Conservation (phyloP, 2,888 invertebrate species). For the Tillus elongatus region DNA sequence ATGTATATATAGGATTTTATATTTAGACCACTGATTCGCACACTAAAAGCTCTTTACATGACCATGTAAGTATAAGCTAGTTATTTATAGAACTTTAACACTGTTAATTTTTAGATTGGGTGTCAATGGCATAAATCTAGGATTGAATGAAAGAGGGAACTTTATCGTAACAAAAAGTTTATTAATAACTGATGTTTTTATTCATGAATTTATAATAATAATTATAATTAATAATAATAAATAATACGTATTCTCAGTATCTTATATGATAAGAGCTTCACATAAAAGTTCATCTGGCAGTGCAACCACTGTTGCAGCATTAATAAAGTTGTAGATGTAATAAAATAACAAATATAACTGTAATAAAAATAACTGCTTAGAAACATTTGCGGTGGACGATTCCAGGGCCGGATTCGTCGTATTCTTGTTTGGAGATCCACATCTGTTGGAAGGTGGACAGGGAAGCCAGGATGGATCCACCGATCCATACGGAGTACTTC, state of each 20-base stretch:
- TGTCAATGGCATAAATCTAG: too few species aligned
- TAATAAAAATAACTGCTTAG: conserved; percentile 47
- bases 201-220: conserved; percentile 1
- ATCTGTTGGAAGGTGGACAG: conserved; percentile 86
- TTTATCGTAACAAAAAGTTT: neutral
- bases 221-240: neutral
- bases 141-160: too few species aligned
- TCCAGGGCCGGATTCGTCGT: conserved; percentile 93
- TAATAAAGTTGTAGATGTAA: conserved; percentile 29
- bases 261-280: neutral
- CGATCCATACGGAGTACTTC: conserved; percentile 98
- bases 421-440: conserved; percentile 97
- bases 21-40: too few species aligned
- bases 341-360: conserved; percentile 11
- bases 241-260: conserved; percentile 2
- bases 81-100: too few species aligned
- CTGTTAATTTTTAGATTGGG: too few species aligned
- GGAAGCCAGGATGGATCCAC: conserved; percentile 92
- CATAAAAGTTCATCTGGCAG: conserved; percentile 24
- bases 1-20: too few species aligned
- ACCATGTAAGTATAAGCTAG: too few species aligned
- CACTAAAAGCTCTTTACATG: too few species aligned
- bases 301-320: conserved; percentile 33
- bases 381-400: conserved; percentile 98
- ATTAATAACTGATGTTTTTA: neutral